Percentiles rank a stretch among this genome's conserved stretches.
These are phyloP conservation scores for Nomada fabriciana DNA, from an alignment of 2,888 invertebrate genomes.

Conservation along the genomic window DNA sequence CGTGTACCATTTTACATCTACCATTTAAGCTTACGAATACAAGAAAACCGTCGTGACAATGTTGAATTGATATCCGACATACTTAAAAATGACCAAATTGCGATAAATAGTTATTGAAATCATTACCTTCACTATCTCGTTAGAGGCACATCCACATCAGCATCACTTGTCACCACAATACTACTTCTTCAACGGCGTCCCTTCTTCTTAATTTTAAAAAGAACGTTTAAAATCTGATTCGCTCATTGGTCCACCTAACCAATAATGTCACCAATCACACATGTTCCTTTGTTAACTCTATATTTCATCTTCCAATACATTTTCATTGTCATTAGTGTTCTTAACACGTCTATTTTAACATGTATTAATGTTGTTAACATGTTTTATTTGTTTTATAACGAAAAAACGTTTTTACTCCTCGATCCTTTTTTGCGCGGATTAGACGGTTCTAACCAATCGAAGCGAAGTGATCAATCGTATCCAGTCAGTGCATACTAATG, in stretches of 20 bases:
- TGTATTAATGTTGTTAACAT: background rate
- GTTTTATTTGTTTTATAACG: background rate
- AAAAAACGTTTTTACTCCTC: background rate
- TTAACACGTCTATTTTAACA: background rate
- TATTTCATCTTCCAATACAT: background rate
- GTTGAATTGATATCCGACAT: constrained; percentile 13
- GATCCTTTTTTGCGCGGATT: too few relatives aligned
- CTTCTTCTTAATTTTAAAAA: background rate
- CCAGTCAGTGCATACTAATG: background rate
- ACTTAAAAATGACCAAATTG: background rate
- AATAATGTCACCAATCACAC: background rate
- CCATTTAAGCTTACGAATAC: background rate
- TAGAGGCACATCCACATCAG: background rate
- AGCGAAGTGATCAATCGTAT: background rate
- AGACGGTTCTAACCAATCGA: background rate
- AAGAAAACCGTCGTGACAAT: constrained; percentile 4
- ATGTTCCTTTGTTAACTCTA: too few relatives aligned
- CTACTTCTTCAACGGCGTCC: background rate
- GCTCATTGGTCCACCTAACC: background rate
- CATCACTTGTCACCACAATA: too few relatives aligned
- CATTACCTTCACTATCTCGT: background rate
- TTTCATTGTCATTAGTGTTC: background rate
- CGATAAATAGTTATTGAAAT: background rate
- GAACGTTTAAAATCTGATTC: background rate
- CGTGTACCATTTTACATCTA: constrained; percentile 13